Evolutionary conservation across 2,113 vertebrate species (phyloP), one percentile per base, ranked within the genome.

Genomic region (Agelaius phoeniceus): DNA sequence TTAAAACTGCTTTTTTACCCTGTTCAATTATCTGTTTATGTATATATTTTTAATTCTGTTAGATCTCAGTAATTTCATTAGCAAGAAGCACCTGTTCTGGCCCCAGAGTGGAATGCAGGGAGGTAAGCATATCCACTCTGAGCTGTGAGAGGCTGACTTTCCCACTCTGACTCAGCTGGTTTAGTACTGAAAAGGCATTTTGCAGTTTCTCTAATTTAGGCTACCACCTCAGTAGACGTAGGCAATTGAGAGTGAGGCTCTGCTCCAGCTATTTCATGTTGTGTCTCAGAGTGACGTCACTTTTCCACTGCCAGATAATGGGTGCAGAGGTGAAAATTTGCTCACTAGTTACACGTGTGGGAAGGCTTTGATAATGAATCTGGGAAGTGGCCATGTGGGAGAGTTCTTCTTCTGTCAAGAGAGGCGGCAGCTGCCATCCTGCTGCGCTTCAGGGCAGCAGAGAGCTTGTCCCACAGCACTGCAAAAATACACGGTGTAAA

Each of bases 391-490:
- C 22, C 17, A 18, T 21, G 39, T 78, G 52, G 54, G 77, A 93
- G 30, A 41, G 41, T 5, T 83, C 44, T 30, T 54, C 46, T 61
- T 65, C 71, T 48, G n/a, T 28, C 37, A 4, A 2, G 7, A 33
- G 41, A 48, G 54, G 21, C 35, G 71, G 31, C 18, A 71, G 61
- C 20, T 93, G 39, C 58, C 41, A 35, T 49, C 37, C n/a, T 0
- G 0, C 68, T 31, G 52, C n/a, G 27, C 37, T 31, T 62, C n/a
- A 23, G 58, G 22, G 44, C 0, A 0, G 37, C 0, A 0, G 33
- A 41, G 39, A 3, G 0, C 28, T 81, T 61, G 33, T 48, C 51
- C 74, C 3, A 1, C 0, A 0, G n/a, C 39, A 16, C 0, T 0
- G 21, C 0, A 0, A 52, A 87, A 83, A 76, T 51, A 12, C 9